Evolutionary conservation across 2,113 vertebrate genomes (phyloP), one percentile per base, ranked within the genome.

Genomic region (Sander vitreus): DNA sequence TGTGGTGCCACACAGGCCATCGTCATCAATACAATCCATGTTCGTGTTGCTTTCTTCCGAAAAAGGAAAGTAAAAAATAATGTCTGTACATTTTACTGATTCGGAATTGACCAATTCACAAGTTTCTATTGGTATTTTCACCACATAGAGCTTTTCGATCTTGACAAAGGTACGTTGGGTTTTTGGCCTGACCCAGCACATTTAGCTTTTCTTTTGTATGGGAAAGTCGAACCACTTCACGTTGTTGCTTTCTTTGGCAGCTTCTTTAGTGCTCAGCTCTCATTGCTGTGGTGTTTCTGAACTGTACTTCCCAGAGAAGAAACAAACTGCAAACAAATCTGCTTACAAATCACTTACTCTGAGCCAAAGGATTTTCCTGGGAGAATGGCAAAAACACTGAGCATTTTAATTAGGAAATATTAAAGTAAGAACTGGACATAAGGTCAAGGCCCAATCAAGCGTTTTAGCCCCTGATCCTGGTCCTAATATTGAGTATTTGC

Each of bases 191-290:
- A 66, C n/a, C 59, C 27, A 39, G 59, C 12, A 72, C 51, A 55
- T 67, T 66, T 25, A 43, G 43, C 27, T n/a, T 12, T 68, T 68
- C 36, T 5, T 67, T 51, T 53, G 10, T 43, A 36, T 63, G 53
- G 47, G 45, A 21, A 71, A 75, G 33, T 36, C 12, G 1, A 66
- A 85, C 21, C 18, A 39, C 30, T 73, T 57, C 15, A 43, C 48
- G 36, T 36, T 3, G 47, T 39, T 78, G 48, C 16, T 72, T 82
- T 79, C 57, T 75, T 53, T 82, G 60, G 71, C 57, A 36, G 6
- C n/a, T 74, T 74, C 45, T 15, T 48, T 11, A n/a, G 43, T 59
- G 4, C n/a, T 54, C 25, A 16, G 36, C 23, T 69, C 69, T 68
- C 70, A 63, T 55, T 27, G 55, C 63, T 48, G 9, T 30, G 48